Base-by-base conservation (phyloP, 2,113 vertebrate species). In the Notothenia coriiceps region DNA sequence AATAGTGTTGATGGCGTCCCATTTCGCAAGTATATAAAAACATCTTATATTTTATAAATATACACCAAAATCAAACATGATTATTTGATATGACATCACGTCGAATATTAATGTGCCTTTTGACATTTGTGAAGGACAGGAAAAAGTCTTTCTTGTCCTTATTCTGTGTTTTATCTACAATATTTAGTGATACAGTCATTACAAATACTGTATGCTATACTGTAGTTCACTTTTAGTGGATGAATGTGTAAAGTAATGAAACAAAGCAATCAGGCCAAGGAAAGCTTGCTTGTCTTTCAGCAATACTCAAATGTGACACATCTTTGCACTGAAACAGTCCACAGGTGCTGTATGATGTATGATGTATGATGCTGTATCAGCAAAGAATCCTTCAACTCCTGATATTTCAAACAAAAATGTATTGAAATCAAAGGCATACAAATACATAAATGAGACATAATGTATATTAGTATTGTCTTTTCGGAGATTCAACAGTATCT, bases 401-500 rank as follows among this genome's bases (percentile, higher is more conserved):
- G 20, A 73, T 59, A 60, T 68, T 40, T 40, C 35, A 40, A 52
- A 77, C 69, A 68, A 82, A 44, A 56, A 63, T 18, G 22, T 47
- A 70, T 52, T 65, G 2, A 54, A 69, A 83, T 72, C 40, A 55
- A 63, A 83, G n/a, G 25, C 47, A 62, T 51, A 64, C 55, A 70
- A 74, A 75, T 52, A 75, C 43, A 83, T 50, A 77, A 22, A 84
- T 61, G 17, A 76, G 52, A 80, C 51, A 68, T 77, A 40, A 40
- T 40, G 35, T 40, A 59, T 54, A 77, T 79, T 62, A 67, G 50
- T 44, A 73, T 66, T 72, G 50, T 85, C 18, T 76, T 91, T 35
- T 81, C 46, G 85, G 57, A 81, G 74, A 74, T 73, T 83, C 17
- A 83, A 79, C 92, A 93, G 92, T 94, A 84, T 84, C 73, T 86